These are phyloP conservation scores for Xanthia icteritia DNA, from an alignment of 2,888 invertebrate species.

Conservation along the genomic window DNA sequence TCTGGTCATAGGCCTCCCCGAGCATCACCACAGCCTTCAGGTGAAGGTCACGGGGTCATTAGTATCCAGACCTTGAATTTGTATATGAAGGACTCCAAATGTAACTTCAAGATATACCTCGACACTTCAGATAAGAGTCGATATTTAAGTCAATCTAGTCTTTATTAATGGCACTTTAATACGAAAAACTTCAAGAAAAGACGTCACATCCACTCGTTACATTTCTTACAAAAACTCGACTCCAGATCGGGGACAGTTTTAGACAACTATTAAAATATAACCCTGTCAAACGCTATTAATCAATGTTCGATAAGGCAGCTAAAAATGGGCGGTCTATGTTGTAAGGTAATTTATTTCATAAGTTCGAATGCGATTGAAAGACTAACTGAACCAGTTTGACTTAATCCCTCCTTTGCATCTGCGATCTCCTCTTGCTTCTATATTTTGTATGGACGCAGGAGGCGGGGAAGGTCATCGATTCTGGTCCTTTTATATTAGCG, in stretches of 20 bases:
- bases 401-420: constrained; percentile 50
- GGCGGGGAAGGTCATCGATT: constrained; percentile 60
- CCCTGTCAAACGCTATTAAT: constrained; percentile 86
- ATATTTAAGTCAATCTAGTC: background rate
- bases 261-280: constrained; percentile 84
- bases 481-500: constrained; percentile 78
- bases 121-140: background rate
- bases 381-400: constrained; percentile 67
- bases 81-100: background rate
- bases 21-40: background rate
- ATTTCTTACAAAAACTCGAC: constrained; percentile 51
- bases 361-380: constrained; percentile 77
- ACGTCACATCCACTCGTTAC: constrained; percentile 36
- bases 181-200: constrained; percentile 7
- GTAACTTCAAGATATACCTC: background rate
- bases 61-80: background rate
- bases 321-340: constrained; percentile 86
- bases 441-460: constrained; percentile 31
- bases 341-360: constrained; percentile 86
- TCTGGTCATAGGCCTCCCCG: background rate
- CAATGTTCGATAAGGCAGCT: constrained; percentile 86
- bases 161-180: constrained; percentile 16
- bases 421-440: constrained; percentile 15
- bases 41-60: background rate
- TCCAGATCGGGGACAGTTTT: constrained; percentile 76